Conservation (phyloP, 1,140 invertebrate genomes). For the Atta texana region DNA sequence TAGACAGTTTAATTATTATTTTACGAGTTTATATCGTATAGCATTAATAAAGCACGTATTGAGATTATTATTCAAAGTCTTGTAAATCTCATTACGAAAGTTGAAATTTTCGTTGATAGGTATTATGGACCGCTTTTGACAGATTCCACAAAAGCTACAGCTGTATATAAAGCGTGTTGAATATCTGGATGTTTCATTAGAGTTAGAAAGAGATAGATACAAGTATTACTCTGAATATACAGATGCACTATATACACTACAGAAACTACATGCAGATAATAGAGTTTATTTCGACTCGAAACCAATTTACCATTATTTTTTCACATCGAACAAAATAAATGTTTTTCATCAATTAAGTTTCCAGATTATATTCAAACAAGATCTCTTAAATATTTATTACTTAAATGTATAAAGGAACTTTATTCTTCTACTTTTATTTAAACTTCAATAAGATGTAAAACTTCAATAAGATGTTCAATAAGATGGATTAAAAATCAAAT, state of each 20-base stretch:
- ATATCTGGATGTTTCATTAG: conserved; percentile 2
- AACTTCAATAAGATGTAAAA: not conserved
- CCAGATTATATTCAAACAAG: not conserved
- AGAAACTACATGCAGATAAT: not conserved
- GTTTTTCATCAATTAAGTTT: not conserved
- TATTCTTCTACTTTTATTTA: not conserved
- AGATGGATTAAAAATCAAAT: conserved; percentile 5
- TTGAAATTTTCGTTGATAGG: conserved; percentile 23
- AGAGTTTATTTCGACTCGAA: not conserved
- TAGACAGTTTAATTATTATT: conserved; percentile 26
- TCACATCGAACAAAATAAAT: not conserved
- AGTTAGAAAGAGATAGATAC: not conserved
- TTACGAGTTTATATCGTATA: conserved; percentile 17
- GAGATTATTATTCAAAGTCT: conserved; percentile 33
- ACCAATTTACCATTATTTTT: conserved; percentile 10
- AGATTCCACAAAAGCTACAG: not conserved
- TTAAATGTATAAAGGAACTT: not conserved
- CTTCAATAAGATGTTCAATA: no score
- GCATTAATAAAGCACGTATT: conserved; percentile 27
- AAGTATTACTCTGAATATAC: not conserved
- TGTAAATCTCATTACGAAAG: conserved; percentile 5
- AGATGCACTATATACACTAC: not conserved
- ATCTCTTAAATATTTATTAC: not conserved
- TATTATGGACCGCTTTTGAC: conserved; percentile 37
- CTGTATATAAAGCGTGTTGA: not conserved